Base-by-base conservation (phyloP, 2,888 invertebrate species). In the Cartodere bifasciata region DNA sequence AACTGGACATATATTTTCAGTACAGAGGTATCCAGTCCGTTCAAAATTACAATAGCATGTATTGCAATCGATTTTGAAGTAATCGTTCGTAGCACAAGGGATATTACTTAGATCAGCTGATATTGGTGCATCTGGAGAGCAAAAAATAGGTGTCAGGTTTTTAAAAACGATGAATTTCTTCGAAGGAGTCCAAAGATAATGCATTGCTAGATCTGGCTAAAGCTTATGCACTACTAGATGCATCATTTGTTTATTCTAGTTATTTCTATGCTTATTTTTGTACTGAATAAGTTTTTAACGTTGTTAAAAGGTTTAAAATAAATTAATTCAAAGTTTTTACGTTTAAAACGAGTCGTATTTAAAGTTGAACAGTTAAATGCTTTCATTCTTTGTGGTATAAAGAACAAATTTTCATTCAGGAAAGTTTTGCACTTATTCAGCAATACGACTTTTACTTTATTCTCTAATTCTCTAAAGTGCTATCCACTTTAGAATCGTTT, bases 21-120 rank as follows among this genome's bases (percentile, higher is more conserved):
- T 70, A 45, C 70, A 70, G 20, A 64, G 60, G 42, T 62, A 69
- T 0, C 68, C 67, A 26, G 60, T 57, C 5, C 70, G 66, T 28
- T 69, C 67, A n/a, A 59, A 49, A 33, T 66, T 66, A 45, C 72
- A 72, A 10, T 64, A 60, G 44, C 72, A 72, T 48, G 62, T 66
- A 44, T 71, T 72, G 52, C 72, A 72, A 31, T 70, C 69, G 34
- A 66, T 33, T 41, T 63, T 63, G 43, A 69, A 68, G 4, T 65
- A 62, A 43, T 68, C 67, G 28, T 64, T 58, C 0, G 69, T 68
- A 1, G 60, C 62, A 46, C 70, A 70, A 13, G 55, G 52, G 4
- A 51, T 51, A 55, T 45, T 61, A 53, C 47, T 50, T 29, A 55
- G 38, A 29, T 54, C 55, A 10, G 47, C 44, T 13, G 47, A 46